Conservation (phyloP, 2,888 invertebrate species). For the Pristionchus exspectatus region DNA sequence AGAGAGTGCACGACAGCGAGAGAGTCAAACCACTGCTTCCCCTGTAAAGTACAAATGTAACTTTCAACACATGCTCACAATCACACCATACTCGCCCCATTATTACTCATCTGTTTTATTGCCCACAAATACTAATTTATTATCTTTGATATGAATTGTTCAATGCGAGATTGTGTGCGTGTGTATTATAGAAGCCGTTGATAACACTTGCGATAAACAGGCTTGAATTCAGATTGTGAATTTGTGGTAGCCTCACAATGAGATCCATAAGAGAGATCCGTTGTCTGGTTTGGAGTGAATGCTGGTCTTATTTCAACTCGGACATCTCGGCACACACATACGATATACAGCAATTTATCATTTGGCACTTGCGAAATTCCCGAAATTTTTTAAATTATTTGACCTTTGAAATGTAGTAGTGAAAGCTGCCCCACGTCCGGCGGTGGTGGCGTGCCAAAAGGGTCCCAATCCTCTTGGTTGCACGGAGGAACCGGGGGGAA, state of each 20-base stretch:
- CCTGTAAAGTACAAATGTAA: constrained; percentile 5
- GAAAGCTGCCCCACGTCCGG: no score
- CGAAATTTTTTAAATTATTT: no score
- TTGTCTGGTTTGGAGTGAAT: no score
- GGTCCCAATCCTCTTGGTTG: no score
- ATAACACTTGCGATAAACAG: background rate
- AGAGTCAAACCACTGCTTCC: background rate
- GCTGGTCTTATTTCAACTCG: no score
- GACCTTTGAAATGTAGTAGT: no score
- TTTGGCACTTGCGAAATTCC: no score
- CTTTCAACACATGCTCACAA: background rate
- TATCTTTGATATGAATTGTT: constrained; percentile 31
- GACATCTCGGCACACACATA: no score
- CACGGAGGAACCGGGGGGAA: no score
- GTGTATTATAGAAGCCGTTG: constrained; percentile 17
- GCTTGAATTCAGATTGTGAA: background rate
- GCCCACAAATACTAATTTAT: constrained; percentile 8
- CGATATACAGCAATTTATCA: no score
- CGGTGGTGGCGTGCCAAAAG: no score
- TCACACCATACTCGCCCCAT: constrained; percentile 25
- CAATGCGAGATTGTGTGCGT: constrained; percentile 30
- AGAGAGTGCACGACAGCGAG: background rate
- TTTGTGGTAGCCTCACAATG: background rate
- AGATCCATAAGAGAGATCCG: background rate
- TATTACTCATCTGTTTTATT: constrained; percentile 21